Conservation (phyloP, 1,140 invertebrate species). For the Drosophila sucinea region DNA sequence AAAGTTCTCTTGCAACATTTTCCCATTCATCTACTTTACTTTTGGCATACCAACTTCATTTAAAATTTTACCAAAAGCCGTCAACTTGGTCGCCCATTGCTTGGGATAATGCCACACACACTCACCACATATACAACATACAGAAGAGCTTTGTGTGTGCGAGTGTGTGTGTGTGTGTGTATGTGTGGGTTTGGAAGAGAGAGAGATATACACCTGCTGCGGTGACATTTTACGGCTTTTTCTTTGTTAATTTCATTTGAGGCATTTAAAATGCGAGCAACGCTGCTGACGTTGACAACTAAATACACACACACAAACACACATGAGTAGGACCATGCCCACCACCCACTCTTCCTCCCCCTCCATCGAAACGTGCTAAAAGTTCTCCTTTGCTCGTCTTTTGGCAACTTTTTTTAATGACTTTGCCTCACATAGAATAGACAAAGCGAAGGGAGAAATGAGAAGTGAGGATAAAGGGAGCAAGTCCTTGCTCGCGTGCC, state of each 20-base stretch:
- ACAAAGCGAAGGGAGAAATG: conserved; percentile 40
- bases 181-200: conserved; percentile 24
- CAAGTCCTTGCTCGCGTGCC: conserved; percentile 67
- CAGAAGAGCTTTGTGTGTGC: conserved; percentile 29
- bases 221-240: conserved; percentile 78
- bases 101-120: conserved; percentile 47
- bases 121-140: conserved; percentile 18
- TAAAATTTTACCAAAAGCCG: conserved; percentile 62
- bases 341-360: conserved; percentile 16
- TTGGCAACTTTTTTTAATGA: conserved; percentile 79
- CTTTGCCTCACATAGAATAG: conserved; percentile 48
- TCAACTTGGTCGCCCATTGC: conserved; percentile 44
- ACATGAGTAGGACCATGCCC: conserved; percentile 14
- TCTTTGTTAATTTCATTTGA: conserved; percentile 81
- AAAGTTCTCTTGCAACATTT: background rate
- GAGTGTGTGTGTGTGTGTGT: conserved; percentile 6
- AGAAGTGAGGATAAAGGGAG: no score
- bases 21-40: conserved; percentile 1
- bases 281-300: conserved; percentile 73
- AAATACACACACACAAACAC: conserved; percentile 59
- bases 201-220: conserved; percentile 59
- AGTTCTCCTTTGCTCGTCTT: conserved; percentile 60
- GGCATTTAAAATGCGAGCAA: conserved; percentile 73
- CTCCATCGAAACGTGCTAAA: conserved; percentile 42
- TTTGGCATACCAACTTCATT: conserved; percentile 47